These are phyloP conservation scores for Pseudomyrmex sp. DNA, from an alignment of 1,140 invertebrate species.

Conservation along the genomic window DNA sequence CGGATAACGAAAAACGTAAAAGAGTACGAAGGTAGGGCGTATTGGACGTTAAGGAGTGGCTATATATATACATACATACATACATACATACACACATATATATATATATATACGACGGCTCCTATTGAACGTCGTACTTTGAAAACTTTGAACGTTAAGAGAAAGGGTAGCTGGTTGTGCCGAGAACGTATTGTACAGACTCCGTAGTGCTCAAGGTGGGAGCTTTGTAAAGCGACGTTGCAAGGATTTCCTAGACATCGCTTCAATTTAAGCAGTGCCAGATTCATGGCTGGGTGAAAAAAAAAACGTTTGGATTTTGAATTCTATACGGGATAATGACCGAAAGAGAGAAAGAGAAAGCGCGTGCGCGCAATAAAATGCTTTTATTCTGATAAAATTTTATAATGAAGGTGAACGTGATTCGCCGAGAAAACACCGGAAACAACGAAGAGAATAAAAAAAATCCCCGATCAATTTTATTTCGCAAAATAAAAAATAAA, in stretches of 20 bases:
- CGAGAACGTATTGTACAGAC: constrained; percentile 83
- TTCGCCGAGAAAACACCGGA: constrained; percentile 36
- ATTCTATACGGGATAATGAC: constrained; percentile 66
- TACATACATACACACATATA: too few species aligned
- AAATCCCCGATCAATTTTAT: constrained; percentile 45
- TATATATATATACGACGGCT: constrained; percentile 70
- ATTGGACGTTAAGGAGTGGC: constrained; percentile 51
- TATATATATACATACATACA: constrained; percentile 67
- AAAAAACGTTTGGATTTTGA: constrained; percentile 70
- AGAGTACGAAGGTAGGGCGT: constrained; percentile 41
- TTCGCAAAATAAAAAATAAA: constrained; percentile 32
- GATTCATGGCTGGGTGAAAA: constrained; percentile 44
- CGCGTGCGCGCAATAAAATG: constrained; percentile 59
- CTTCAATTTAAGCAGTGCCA: constrained; percentile 77
- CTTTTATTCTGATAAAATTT: constrained; percentile 56
- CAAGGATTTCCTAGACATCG: constrained; percentile 72
- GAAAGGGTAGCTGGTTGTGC: constrained; percentile 82
- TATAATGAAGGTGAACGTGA: constrained; percentile 21
- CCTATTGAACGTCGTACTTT: constrained; percentile 83
- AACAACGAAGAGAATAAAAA: constrained; percentile 41
- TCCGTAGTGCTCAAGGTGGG: constrained; percentile 66
- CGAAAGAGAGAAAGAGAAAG: neutral
- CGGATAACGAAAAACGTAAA: constrained; percentile 68
- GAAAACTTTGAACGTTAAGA: constrained; percentile 85
- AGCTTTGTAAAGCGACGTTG: constrained; percentile 45